phyloP scores from a whole-genome alignment of 2,888 invertebrate genomes.

The Plagodis dolabraria region DNA sequence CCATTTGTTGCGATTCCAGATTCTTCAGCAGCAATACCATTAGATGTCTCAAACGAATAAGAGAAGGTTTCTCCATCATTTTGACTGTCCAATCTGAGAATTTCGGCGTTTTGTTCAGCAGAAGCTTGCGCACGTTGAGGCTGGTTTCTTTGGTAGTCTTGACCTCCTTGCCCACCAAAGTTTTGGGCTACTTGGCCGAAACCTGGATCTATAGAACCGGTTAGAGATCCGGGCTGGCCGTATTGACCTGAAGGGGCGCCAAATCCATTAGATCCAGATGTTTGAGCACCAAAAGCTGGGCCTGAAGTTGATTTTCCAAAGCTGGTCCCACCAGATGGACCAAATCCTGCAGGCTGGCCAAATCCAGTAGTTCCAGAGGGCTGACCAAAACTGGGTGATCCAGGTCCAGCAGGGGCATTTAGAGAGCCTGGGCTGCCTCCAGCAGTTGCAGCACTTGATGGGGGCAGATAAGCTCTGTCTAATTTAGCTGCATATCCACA shows the following conservation, averaged over 20 bases:
- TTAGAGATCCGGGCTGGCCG: slow-evolving; percentile 33
- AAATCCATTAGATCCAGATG: slow-evolving; percentile 29
- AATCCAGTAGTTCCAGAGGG: slow-evolving; percentile 36
- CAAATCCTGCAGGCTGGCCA: slow-evolving; percentile 26
- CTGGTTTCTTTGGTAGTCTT: slow-evolving; percentile 47
- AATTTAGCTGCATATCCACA: slow-evolving; percentile 74
- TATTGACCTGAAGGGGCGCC: slow-evolving; percentile 39
- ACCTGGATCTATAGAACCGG: slow-evolving; percentile 24
- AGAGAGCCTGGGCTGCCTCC: slow-evolving; percentile 75
- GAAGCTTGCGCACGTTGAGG: slow-evolving; percentile 70
- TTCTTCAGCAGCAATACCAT: slow-evolving; percentile 77
- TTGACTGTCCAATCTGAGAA: slow-evolving; percentile 67
- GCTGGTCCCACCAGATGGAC: slow-evolving; percentile 11
- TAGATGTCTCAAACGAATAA: slow-evolving; percentile 76
- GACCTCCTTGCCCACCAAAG: slow-evolving; percentile 40
- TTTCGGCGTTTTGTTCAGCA: slow-evolving; percentile 69
- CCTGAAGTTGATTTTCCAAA: slow-evolving; percentile 25
- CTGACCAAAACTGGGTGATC: slow-evolving; percentile 15
- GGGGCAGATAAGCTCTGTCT: slow-evolving; percentile 76
- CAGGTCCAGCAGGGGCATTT: slow-evolving; percentile 55
- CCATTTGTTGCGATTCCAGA: slow-evolving; percentile 76
- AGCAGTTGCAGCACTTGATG: slow-evolving; percentile 67
- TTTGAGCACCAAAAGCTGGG: slow-evolving; percentile 28
- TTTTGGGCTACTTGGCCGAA: slow-evolving; percentile 28
- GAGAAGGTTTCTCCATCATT: slow-evolving; percentile 73